Base-by-base conservation (phyloP, 2,113 vertebrate species). In the Eulemur rufifrons region DNA sequence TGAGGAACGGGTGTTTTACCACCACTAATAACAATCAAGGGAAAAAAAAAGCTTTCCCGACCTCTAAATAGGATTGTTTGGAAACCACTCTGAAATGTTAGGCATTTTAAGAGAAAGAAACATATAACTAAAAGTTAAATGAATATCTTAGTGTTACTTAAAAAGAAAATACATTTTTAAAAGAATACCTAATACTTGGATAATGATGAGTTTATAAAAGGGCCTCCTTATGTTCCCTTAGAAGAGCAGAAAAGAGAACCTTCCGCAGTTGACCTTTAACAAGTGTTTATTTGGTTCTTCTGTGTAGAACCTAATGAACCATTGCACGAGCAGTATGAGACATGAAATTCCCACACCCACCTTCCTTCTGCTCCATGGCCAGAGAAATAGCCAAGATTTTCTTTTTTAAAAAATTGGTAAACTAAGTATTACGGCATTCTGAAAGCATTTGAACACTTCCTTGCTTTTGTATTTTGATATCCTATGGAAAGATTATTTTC, bases 331-430 rank as follows among this genome's bases (percentile, higher is more conserved):
- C 21, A 23, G 47, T 50, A 59, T 42, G 86, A 96, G 83, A 81
- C 86, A 64, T 0, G 29, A 25, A 74, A 89, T 85, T 45, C 71
- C 87, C 86, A 97, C 96, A 91, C 95, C 96, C 81, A 98, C 97
- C 14, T 89, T 83, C 96, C 97, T 78, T 97, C 95, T 97, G 96
- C 66, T 92, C 29, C 32, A 45, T 69, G 82, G 56, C 52, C 78
- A 92, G 92, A 95, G 73, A 85, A 95, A 82, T 29, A 29, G 45
- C 27, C 59, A 56, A 85, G 73, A 68, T 20, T 23, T 45, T 73
- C 25, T 90, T 56, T 32, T 54, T 52, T 45, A 76, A 56, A 56
- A 56, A 56, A 61, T 66, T 6, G 66, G 23, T 52, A 29, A 93
- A 29, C 29, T 59, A 81, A 96, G 9, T 59, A 52, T 74, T 64